A percentile compares a stretch with the other conserved stretches of the same genome.
phyloP scores from a whole-genome alignment of 2,888 invertebrate genomes.

The Stictocephala bisonia region DNA sequence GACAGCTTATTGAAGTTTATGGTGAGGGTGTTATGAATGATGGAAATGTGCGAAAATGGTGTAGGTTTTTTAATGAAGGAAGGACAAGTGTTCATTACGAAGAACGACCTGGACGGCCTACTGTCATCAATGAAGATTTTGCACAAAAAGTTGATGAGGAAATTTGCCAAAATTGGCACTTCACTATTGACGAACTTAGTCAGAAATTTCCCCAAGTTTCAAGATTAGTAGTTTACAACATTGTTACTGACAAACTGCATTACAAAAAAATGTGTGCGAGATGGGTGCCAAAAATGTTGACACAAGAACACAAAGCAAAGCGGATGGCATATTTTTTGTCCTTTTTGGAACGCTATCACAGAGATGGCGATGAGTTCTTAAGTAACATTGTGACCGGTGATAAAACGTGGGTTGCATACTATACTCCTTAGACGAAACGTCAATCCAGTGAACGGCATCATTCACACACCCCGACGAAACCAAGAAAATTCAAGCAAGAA shows the following conservation, averaged over 20 bases:
- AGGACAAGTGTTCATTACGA: neutral
- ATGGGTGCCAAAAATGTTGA: neutral
- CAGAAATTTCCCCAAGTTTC: neutral
- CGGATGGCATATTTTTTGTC: neutral
- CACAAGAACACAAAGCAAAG: neutral
- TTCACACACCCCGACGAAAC: slow-evolving; percentile 24
- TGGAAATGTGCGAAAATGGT: neutral
- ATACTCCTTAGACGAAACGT: slow-evolving; percentile 48
- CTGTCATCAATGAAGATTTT: neutral
- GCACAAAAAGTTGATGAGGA: neutral
- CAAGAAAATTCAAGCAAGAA: slow-evolving; percentile 48
- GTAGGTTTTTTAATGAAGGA: neutral
- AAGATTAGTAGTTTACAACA: neutral
- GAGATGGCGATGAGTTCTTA: neutral
- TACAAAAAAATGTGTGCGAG: too few relatives aligned
- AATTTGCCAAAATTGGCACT: neutral
- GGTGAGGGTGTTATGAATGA: neutral
- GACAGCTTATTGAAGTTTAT: neutral
- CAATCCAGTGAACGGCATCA: slow-evolving; percentile 47
- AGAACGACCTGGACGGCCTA: neutral
- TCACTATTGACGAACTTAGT: neutral
- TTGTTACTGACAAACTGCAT: neutral
- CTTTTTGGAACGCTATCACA: neutral
- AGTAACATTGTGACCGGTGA: slow-evolving; percentile 53
- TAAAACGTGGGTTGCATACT: slow-evolving; percentile 52